Evolutionary conservation across 2,797 vertebrate genomes (phyloP).

Genomic region (Halcyon smyrnensis): DNA sequence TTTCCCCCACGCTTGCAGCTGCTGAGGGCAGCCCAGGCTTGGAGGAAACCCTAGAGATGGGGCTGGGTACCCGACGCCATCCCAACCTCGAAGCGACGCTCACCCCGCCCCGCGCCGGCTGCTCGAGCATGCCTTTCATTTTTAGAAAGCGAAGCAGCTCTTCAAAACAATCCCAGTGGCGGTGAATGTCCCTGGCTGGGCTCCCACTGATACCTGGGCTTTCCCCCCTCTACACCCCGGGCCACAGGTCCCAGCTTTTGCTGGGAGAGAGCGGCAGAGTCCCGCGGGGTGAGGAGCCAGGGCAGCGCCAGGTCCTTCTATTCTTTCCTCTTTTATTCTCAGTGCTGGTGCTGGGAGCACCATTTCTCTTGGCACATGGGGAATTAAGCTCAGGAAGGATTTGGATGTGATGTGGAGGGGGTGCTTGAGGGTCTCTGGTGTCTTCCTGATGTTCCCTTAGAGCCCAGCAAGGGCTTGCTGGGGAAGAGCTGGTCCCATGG

Average conservation of each 20-base stretch:
- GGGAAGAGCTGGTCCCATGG: not conserved
- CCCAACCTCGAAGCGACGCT: not conserved
- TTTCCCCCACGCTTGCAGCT: not conserved
- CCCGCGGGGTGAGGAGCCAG: not conserved
- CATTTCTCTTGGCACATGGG: not conserved
- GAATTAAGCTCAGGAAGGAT: slow-evolving; percentile 6
- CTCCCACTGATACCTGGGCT: not conserved
- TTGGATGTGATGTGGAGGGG: not conserved
- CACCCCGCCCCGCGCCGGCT: not conserved
- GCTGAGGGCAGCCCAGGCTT: not conserved
- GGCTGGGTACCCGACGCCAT: not conserved
- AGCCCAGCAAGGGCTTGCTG: not conserved
- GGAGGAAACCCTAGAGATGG: slow-evolving; percentile 6
- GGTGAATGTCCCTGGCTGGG: slow-evolving; percentile 23
- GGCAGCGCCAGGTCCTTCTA: not conserved
- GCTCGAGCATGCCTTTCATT: slow-evolving; percentile 26
- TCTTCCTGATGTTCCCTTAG: not conserved
- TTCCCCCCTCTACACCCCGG: not conserved
- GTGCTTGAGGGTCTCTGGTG: not conserved
- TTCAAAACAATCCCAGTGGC: slow-evolving; percentile 34
- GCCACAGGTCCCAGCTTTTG: not conserved
- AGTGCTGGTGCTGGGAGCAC: not conserved
- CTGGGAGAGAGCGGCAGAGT: not conserved
- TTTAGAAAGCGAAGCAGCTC: not conserved
- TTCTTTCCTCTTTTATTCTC: not conserved